Conservation (phyloP, 2,888 invertebrate species). For the Eulithis testata region DNA sequence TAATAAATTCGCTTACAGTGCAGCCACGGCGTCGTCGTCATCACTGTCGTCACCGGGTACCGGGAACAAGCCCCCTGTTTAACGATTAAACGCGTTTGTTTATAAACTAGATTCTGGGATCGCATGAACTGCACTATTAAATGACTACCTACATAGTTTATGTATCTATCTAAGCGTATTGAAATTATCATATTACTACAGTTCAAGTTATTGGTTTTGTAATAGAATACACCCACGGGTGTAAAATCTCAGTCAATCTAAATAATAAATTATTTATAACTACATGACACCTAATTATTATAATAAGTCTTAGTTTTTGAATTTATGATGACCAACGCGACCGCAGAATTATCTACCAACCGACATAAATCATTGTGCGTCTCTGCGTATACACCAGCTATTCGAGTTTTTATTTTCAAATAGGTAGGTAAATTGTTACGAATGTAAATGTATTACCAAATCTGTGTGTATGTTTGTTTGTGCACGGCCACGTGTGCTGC, state of each 20-base stretch:
- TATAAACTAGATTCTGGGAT: constrained; percentile 46
- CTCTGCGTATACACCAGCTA: background rate
- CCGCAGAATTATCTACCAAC: constrained; percentile 6
- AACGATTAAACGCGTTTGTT: constrained; percentile 52
- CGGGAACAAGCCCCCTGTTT: constrained; percentile 44
- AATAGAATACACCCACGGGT: background rate
- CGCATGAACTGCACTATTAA: constrained; percentile 32
- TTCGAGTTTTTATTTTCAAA: constrained; percentile 23
- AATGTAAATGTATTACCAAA: constrained; percentile 37
- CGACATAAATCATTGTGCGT: background rate
- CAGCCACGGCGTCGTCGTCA: constrained; percentile 30
- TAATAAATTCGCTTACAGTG: constrained; percentile 30
- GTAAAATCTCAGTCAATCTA: constrained; percentile 2
- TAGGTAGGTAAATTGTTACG: constrained; percentile 28
- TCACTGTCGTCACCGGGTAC: constrained; percentile 28
- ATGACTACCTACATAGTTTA: constrained; percentile 32
- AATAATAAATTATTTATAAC: background rate
- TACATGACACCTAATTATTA: too few relatives aligned
- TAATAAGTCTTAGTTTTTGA: background rate
- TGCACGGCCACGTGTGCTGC: constrained; percentile 54
- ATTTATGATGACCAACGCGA: background rate
- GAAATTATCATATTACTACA: constrained; percentile 6
- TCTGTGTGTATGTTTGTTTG: constrained; percentile 36
- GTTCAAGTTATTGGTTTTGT: constrained; percentile 13
- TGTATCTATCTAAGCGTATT: background rate